phyloP scores from a whole-genome alignment of 2,797 vertebrate species.

The Galagoides demidoff region DNA sequence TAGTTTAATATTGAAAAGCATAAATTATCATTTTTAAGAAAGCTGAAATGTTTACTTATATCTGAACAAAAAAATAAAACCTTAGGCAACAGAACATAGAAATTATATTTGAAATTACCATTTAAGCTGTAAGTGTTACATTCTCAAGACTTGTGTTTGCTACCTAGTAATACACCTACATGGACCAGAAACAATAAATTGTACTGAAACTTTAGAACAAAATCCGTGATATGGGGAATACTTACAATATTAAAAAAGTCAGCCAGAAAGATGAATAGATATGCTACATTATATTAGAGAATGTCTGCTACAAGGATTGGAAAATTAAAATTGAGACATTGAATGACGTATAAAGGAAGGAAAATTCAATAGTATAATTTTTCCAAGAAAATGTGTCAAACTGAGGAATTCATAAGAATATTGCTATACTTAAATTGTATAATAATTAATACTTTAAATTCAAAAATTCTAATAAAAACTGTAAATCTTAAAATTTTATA shows the following conservation, averaged over 20 bases:
- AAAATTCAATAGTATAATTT: not conserved
- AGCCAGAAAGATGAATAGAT: not conserved
- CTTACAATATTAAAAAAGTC: not conserved
- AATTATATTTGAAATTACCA: not conserved
- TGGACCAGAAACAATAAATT: not conserved
- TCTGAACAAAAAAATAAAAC: conserved; percentile 5
- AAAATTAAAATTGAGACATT: not conserved
- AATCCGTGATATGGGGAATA: not conserved
- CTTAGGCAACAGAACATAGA: not conserved
- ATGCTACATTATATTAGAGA: not conserved
- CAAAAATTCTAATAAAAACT: not conserved
- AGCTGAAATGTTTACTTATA: not conserved
- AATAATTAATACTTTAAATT: not conserved
- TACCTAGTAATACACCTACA: not conserved
- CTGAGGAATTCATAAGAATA: not conserved
- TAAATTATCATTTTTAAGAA: not conserved
- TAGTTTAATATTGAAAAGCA: not conserved
- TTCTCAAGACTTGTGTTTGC: not conserved
- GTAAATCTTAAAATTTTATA: not conserved
- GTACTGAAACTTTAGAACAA: not conserved
- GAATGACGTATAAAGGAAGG: not conserved
- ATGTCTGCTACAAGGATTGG: not conserved
- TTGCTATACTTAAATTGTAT: not conserved
- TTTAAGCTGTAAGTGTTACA: not conserved
- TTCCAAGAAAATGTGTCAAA: not conserved